phyloP scores from a whole-genome alignment of 2,113 vertebrate species.

The Serilophus lunatus region DNA sequence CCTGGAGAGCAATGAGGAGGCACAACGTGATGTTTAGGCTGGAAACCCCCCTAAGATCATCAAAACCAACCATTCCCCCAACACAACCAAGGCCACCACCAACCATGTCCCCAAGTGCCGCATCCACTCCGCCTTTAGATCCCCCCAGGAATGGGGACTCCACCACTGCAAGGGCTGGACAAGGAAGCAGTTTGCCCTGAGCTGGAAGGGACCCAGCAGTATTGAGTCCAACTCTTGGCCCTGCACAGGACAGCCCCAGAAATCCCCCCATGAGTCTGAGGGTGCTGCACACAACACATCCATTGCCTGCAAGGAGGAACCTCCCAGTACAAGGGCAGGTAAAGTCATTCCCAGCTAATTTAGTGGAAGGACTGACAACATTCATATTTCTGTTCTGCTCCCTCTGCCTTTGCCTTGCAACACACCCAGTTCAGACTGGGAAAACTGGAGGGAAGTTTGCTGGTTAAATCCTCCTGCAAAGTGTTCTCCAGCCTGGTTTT shows the following conservation, averaged over 20 bases:
- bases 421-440: neutral
- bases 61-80: neutral
- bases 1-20: neutral
- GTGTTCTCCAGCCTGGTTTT: neutral
- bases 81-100: neutral
- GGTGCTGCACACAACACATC: fast-evolving
- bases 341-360: neutral
- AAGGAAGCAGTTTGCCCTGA: neutral
- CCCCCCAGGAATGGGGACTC: neutral
- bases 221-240: neutral
- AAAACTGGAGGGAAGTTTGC: neutral
- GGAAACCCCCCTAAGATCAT: neutral
- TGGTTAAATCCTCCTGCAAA: neutral
- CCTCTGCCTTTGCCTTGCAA: neutral
- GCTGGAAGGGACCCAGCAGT: neutral
- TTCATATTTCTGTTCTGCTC: neutral
- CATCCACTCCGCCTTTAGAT: neutral
- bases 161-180: neutral
- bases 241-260: neutral
- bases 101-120: neutral
- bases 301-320: fast-evolving
- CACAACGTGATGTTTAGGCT: fast-evolving
- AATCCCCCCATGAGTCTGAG: fast-evolving
- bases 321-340: neutral
- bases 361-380: neutral